Evolutionary conservation across 2,797 vertebrate genomes (phyloP).

Genomic region (Emys orbicularis): DNA sequence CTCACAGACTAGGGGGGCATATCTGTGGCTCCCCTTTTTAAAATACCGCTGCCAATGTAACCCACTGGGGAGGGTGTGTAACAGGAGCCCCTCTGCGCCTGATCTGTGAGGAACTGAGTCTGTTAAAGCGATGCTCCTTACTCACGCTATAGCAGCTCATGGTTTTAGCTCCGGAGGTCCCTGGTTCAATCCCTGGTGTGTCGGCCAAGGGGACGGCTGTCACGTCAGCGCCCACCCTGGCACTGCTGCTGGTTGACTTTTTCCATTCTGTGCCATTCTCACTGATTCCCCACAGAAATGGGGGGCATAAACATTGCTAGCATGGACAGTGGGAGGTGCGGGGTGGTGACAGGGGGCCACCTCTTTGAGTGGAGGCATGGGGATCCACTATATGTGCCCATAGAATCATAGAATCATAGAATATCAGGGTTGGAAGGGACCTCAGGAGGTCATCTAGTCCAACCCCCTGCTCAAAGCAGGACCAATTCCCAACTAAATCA

Average conservation of each 20-base stretch:
- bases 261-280: background rate
- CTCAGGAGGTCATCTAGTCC: too few relatives aligned
- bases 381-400: background rate
- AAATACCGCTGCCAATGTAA: background rate
- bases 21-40: background rate
- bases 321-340: background rate
- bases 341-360: background rate
- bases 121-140: background rate
- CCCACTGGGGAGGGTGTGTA: background rate
- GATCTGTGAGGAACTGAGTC: background rate
- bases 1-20: background rate
- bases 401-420: too few relatives aligned
- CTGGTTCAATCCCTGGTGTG: background rate
- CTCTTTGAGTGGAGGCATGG: background rate
- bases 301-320: background rate
- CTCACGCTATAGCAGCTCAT: background rate
- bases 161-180: background rate
- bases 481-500: too few relatives aligned
- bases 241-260: background rate
- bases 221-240: background rate
- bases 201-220: background rate
- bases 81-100: background rate
- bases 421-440: too few relatives aligned
- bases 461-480: too few relatives aligned
- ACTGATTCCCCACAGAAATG: background rate